Base-by-base conservation (phyloP, 1,140 invertebrate genomes). In the Lepidostoma basale region DNA sequence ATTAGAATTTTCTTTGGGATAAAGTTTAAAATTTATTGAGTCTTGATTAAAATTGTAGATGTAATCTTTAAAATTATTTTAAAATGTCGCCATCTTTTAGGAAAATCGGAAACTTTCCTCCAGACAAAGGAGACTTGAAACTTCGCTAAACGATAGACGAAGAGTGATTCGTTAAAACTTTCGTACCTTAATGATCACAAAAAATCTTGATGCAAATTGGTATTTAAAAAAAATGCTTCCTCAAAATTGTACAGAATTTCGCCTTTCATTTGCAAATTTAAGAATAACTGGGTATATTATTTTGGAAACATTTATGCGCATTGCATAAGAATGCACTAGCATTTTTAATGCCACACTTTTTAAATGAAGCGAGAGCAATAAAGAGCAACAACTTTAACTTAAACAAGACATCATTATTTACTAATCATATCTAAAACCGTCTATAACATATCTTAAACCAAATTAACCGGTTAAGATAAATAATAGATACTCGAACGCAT, bases 91-190 rank as follows among this genome's bases (percentile, higher is more conserved):
- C n/a, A 40, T 14, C 39, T n/a, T n/a, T 47, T 47, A 18, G 23
- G 12, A 47, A 47, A 18, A 23, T n/a, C 20, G 44, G 14, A 47
- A 47, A 47, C 16, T 47, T 47, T 47, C 20, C 23, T 47, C 23
- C 44, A 22, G 20, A 47, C 3, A 20, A 20, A 23, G 23, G 12
- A 20, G 20, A 23, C 44, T 23, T 8, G 14, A 47, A 47, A 47
- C 14, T 47, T 47, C 23, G 16, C 12, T 18, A 23, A 47, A 47
- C 44, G 44, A 22, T 47, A 20, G 44, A 14, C 44, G 3, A 20
- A 47, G 44, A 47, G 20, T 20, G 23, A 47, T 20, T 47, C 20
- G 44, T 47, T 47, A 47, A 47, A 47, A 47, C 44, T 20, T 47
- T 23, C 20, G 23, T 3, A 47, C 44, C 4, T 47, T 18, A 47